Conservation (phyloP, 2,888 invertebrate genomes). For the Scelioninae gen. 2 region DNA sequence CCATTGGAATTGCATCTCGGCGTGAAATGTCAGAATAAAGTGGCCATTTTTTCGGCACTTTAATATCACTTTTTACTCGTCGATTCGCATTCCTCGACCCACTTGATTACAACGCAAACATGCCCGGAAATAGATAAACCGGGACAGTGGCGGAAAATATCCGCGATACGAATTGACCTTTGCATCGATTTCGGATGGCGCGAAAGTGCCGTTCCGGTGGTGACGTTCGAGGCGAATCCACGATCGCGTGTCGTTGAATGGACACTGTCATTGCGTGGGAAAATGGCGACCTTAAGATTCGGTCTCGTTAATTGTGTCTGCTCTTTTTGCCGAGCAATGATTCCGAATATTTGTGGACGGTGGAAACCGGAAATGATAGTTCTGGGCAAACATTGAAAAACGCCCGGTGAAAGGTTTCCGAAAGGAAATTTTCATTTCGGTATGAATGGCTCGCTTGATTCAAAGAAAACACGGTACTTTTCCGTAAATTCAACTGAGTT, state of each 20-base stretch:
- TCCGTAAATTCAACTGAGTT: no score
- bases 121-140: not conserved
- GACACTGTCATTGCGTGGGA: conserved; percentile 39
- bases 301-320: not conserved
- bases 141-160: conserved; percentile 20
- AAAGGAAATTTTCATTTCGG: no score
- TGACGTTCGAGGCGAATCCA: conserved; percentile 20
- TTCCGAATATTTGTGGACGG: no score
- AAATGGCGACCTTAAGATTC: conserved; percentile 20
- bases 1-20: conserved; percentile 6
- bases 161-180: conserved; percentile 34
- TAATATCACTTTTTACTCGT: conserved; percentile 2
- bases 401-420: no score
- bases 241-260: conserved; percentile 36
- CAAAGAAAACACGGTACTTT: no score
- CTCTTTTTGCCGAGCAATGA: no score
- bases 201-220: conserved; percentile 15
- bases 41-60: conserved; percentile 20
- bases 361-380: no score
- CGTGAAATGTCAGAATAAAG: conserved; percentile 39
- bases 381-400: no score
- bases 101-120: conserved; percentile 14
- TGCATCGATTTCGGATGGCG: conserved; percentile 25
- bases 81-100: conserved; percentile 12
- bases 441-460: no score